Evolutionary conservation across 1,140 invertebrate genomes (phyloP).

Genomic region (Lepidurus couesii): DNA sequence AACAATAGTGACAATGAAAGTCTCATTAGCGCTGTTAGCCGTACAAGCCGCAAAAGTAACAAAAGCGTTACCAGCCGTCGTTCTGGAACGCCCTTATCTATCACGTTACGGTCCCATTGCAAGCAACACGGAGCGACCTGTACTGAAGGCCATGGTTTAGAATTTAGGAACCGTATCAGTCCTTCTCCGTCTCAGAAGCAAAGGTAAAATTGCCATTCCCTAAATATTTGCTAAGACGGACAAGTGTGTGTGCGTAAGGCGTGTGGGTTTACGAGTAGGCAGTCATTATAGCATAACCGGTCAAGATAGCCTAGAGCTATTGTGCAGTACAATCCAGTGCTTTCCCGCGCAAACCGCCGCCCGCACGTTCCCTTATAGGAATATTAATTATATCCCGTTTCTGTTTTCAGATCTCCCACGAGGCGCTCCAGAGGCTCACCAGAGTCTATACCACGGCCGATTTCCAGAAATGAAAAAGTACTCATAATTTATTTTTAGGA

Average conservation of each 20-base stretch:
- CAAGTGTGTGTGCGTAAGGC: not conserved
- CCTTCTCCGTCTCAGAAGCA: not conserved
- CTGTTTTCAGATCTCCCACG: not conserved
- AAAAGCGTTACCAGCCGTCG: not conserved
- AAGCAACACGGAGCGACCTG: not conserved
- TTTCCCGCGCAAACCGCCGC: not conserved
- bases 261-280: not conserved
- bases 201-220: not conserved
- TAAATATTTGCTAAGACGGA: not conserved
- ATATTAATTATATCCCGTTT: not conserved
- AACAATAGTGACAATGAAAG: not conserved
- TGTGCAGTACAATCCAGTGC: not conserved
- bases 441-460: not conserved
- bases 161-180: not conserved
- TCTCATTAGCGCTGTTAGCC: not conserved
- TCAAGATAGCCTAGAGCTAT: not conserved
- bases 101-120: not conserved
- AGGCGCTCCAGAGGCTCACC: not conserved
- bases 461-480: not conserved
- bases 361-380: not conserved
- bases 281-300: not conserved
- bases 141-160: slow-evolving; percentile 1
- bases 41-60: not conserved
- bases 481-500: not conserved
- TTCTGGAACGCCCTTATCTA: not conserved